Base-by-base conservation (phyloP, 2,797 vertebrate genomes). In the Paratrypauchen microcephalus region DNA sequence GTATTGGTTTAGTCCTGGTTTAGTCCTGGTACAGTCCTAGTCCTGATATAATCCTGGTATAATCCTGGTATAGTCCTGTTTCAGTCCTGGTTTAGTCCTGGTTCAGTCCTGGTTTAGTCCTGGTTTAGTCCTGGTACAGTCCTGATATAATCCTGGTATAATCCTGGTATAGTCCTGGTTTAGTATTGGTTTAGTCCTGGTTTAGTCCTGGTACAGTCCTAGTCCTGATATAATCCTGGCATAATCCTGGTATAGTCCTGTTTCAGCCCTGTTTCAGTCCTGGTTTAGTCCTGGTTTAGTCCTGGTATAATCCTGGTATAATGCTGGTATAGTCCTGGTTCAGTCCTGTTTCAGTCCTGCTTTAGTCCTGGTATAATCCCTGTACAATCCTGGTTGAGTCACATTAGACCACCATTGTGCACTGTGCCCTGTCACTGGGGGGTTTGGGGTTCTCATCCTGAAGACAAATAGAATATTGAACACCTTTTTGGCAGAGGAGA, bases 361-460 rank as follows among this genome's bases (percentile, higher is more conserved):
- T 45, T 45, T 4, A 45, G 41, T 45, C 11, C 41, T 45, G 41
- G 0, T 41, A 13, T 41, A 41, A 2, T 13, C 39, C 39, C 4
- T 2, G 11, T 4, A 4, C 4, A 45, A 3, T 45, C 13, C 58
- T 60, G 58, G 18, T 12, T n/a, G 4, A 12, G 58, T 32, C 18
- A 36, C 58, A 60, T n/a, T 60, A 60, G 30, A 28, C 18, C 28
- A 5, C 7, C 18, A 5, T 19, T 28, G 57, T 8, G 21, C 19
- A 15, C 6, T 7, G 4, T 32, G 28, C 56, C 56, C 6, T 7
- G 56, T 28, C 58, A 32, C 88, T 82, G 81, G 89, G 89, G 88
- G 84, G 89, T 90, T 87, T 92, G 66, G 84, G 86, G 87, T 91
- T 92, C 88, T 89, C 90, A 86, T 87, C 89, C 80, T 55, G n/a